Conservation (phyloP, 1,140 invertebrate species). For the Drosophila littoralis region DNA sequence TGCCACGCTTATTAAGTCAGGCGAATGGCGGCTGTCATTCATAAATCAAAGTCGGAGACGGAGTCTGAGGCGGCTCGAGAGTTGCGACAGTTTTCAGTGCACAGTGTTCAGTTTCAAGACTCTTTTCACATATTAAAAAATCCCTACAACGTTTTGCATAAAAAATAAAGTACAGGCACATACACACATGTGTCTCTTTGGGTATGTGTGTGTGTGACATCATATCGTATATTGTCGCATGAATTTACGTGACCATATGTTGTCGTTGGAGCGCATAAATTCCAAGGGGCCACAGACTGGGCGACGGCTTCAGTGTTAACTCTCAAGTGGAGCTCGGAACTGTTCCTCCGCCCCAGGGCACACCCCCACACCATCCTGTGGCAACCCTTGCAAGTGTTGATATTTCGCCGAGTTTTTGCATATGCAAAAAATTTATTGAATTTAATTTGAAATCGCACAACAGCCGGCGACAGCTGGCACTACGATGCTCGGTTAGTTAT, state of each 20-base stretch:
- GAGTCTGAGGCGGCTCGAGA: constrained; percentile 23
- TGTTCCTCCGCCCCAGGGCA: background rate
- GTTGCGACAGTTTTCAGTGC: constrained; percentile 39
- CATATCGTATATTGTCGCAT: constrained; percentile 83
- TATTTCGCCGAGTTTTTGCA: constrained; percentile 61
- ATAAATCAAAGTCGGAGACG: constrained; percentile 60
- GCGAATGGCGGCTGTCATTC: constrained; percentile 65
- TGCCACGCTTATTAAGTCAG: constrained; percentile 69
- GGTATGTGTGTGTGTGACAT: constrained; percentile 68
- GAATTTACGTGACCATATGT: constrained; percentile 83
- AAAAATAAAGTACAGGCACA: constrained; percentile 74
- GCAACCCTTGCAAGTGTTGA: constrained; percentile 65
- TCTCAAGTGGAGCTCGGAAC: constrained; percentile 20
- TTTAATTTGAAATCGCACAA: constrained; percentile 79
- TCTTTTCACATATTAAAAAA: constrained; percentile 78
- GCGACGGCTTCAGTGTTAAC: constrained; percentile 53
- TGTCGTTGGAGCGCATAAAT: constrained; percentile 80
- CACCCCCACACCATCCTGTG: background rate
- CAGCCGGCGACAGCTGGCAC: constrained; percentile 65
- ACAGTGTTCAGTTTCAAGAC: constrained; percentile 55
- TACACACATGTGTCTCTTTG: constrained; percentile 14
- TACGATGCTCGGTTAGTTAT: constrained; percentile 34
- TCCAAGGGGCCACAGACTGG: constrained; percentile 71
- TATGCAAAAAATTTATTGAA: constrained; percentile 79
- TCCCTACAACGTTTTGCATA: constrained; percentile 79